Percentiles rank a stretch among this genome's conserved stretches.
These are phyloP conservation scores for Drosophila kurseongensis DNA, from an alignment of 1,140 invertebrate genomes.

Conservation along the genomic window DNA sequence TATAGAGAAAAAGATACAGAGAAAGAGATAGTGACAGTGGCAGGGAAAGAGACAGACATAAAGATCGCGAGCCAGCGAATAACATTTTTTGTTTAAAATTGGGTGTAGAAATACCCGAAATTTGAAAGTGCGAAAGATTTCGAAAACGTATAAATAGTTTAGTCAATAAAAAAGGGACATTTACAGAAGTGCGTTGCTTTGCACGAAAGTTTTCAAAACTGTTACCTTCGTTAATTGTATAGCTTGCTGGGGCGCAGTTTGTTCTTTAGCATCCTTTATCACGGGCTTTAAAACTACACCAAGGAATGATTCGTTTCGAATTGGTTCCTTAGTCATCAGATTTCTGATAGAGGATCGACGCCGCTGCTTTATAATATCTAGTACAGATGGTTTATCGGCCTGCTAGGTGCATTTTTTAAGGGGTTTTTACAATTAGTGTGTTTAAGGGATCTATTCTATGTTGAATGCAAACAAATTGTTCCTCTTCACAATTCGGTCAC, in stretches of 20 bases:
- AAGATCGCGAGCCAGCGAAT: background rate
- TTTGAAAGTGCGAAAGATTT: background rate
- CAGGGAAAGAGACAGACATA: conserved; percentile 1
- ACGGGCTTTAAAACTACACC: conserved; percentile 88
- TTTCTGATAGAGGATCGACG: conserved; percentile 75
- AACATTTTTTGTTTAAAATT: background rate
- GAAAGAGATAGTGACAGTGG: conserved; percentile 9
- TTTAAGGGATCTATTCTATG: background rate
- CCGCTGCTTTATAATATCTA: conserved; percentile 73
- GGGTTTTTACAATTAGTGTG: conserved; percentile 9
- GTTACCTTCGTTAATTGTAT: conserved; percentile 84
- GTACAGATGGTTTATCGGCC: conserved; percentile 63
- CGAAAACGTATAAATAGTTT: background rate
- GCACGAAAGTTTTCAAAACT: background rate
- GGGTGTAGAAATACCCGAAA: conserved; percentile 2
- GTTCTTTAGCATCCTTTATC: conserved; percentile 85
- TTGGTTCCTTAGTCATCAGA: conserved; percentile 78
- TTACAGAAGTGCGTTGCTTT: background rate
- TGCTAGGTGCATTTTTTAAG: conserved; percentile 30
- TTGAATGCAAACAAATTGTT: background rate
- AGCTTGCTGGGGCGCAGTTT: conserved; percentile 84
- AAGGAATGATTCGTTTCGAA: conserved; percentile 85
- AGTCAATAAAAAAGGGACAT: conserved; percentile 5
- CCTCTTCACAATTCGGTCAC: background rate
- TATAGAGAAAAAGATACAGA: conserved; percentile 1